phyloP scores from a whole-genome alignment of 2,797 vertebrate genomes.

The Chaunax sp. region DNA sequence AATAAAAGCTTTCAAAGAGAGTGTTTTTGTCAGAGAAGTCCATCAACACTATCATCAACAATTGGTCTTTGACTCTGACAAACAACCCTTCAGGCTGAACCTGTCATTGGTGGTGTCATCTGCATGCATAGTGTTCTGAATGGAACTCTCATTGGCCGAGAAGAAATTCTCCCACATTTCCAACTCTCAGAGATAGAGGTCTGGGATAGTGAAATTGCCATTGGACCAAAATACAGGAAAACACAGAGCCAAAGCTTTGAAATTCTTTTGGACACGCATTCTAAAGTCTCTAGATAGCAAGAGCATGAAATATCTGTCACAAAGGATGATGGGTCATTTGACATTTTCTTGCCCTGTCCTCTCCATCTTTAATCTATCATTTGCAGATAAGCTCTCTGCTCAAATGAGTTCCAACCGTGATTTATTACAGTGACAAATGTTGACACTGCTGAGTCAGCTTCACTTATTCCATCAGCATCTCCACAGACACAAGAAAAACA shows the following conservation, averaged over 20 bases:
- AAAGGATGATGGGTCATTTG: slow-evolving; percentile 15
- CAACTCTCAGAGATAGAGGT: not conserved
- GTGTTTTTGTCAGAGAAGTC: not conserved
- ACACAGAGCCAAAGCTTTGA: not conserved
- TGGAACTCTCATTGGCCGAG: not conserved
- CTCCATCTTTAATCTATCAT: slow-evolving; percentile 36
- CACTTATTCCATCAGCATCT: slow-evolving; percentile 55
- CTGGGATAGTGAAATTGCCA: not conserved
- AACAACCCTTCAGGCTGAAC: not conserved
- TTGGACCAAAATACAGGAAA: slow-evolving; percentile 1
- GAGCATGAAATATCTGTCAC: slow-evolving; percentile 19
- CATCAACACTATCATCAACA: no score
- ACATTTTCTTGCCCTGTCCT: slow-evolving; percentile 26
- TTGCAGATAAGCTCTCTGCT: slow-evolving; percentile 30
- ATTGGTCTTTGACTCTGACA: slow-evolving; percentile 1
- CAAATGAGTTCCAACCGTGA: slow-evolving; percentile 46
- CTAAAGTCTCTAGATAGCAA: slow-evolving; percentile 9
- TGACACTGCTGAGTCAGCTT: slow-evolving; percentile 37
- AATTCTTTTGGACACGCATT: slow-evolving; percentile 9
- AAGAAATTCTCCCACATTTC: not conserved
- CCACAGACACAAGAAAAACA: slow-evolving; percentile 42
- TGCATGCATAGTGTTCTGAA: not conserved
- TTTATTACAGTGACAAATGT: slow-evolving; percentile 60
- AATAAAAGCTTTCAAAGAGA: not conserved
- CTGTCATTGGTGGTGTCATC: not conserved